Evolutionary conservation across 2,797 vertebrate genomes (phyloP).

Genomic region (Phrynocephalus forsythii): DNA sequence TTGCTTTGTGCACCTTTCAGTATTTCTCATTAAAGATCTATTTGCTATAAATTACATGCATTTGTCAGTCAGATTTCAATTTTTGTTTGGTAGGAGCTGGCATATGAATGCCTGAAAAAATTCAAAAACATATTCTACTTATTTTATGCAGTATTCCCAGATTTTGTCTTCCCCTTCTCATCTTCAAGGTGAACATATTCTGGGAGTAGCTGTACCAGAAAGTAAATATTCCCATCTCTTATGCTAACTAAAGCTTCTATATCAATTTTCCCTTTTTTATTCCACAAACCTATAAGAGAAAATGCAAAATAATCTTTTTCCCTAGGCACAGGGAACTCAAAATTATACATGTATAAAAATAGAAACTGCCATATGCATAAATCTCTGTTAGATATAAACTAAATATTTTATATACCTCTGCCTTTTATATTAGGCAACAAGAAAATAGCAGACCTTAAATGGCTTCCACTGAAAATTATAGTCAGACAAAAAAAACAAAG

Average conservation of each 20-base stretch:
- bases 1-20: too few relatives aligned
- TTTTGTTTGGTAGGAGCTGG: too few relatives aligned
- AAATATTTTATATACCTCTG: slow-evolving; percentile 18
- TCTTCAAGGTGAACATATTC: slow-evolving; percentile 36
- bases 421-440: slow-evolving; percentile 5
- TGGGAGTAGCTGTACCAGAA: not conserved
- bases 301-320: slow-evolving; percentile 25
- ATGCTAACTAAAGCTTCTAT: not conserved
- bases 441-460: slow-evolving; percentile 23
- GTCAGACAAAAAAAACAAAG: slow-evolving; percentile 17
- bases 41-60: too few relatives aligned
- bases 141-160: not conserved
- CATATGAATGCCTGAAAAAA: too few relatives aligned
- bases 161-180: slow-evolving; percentile 14
- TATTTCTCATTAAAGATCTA: too few relatives aligned
- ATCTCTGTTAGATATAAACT: slow-evolving; percentile 9
- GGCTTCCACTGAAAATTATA: slow-evolving; percentile 25
- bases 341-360: slow-evolving; percentile 1
- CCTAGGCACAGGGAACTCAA: slow-evolving; percentile 10
- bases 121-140: not conserved
- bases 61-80: too few relatives aligned
- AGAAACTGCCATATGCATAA: slow-evolving; percentile 22
- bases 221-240: not conserved
- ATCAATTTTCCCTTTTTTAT: too few relatives aligned
- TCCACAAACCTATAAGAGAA: not conserved